Conservation (phyloP, 2,888 invertebrate genomes). For the Chymomyza fuscimana region DNA sequence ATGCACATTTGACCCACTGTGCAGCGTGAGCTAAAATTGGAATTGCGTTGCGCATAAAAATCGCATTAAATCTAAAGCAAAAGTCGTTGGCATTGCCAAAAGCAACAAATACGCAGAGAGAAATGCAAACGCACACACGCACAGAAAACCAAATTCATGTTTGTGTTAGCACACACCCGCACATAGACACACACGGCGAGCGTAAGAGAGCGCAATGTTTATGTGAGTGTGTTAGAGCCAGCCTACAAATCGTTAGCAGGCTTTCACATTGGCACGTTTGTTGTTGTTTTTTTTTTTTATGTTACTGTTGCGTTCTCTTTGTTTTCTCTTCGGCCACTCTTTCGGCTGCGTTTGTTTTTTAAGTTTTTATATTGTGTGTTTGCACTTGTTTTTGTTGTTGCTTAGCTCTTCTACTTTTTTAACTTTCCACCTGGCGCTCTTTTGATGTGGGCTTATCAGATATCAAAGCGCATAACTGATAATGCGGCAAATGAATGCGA, state of each 20-base stretch:
- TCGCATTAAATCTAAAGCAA: conserved; percentile 46
- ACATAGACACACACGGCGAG: conserved; percentile 6
- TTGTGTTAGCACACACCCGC: conserved; percentile 10
- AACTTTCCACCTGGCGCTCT: conserved; percentile 25
- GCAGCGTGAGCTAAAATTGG: background rate
- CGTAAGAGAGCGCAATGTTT: background rate
- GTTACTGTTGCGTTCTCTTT: conserved; percentile 8
- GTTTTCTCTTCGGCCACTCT: conserved; percentile 26
- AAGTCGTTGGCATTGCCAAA: conserved; percentile 14
- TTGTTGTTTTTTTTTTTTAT: background rate
- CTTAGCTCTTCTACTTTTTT: background rate
- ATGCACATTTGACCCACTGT: too few species aligned
- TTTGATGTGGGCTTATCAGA: conserved; percentile 74
- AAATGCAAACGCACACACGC: background rate
- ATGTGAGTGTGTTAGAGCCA: background rate
- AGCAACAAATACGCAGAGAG: background rate
- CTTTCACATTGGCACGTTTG: conserved; percentile 9
- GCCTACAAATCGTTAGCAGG: conserved; percentile 13
- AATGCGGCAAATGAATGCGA: conserved; percentile 47
- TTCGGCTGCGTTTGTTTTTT: conserved; percentile 14
- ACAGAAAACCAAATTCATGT: conserved; percentile 38
- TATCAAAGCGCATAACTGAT: conserved; percentile 75
- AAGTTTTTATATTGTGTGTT: background rate
- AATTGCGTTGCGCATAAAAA: conserved; percentile 42
- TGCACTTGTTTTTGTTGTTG: background rate